Evolutionary conservation across 2,797 vertebrate genomes (phyloP).

Genomic region (Aythya fuligula): DNA sequence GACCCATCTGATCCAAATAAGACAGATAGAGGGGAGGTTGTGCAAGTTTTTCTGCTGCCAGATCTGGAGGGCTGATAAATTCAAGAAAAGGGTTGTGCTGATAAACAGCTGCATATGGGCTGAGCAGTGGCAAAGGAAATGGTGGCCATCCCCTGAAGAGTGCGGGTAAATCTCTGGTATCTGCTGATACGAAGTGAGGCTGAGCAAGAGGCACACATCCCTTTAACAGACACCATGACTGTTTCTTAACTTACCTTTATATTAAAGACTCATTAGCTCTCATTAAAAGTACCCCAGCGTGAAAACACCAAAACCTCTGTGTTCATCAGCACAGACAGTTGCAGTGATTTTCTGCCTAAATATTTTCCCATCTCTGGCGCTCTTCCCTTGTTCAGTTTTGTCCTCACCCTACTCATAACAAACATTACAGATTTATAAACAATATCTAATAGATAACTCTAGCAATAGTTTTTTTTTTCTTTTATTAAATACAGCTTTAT

Average conservation of each 20-base stretch:
- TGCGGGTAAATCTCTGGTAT: not conserved
- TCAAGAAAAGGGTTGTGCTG: not conserved
- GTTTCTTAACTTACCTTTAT: constrained; percentile 2
- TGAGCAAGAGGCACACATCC: not conserved
- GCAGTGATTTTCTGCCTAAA: not conserved
- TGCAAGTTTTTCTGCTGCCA: not conserved
- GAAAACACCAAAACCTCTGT: not conserved
- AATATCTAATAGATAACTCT: not conserved
- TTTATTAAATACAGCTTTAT: not conserved
- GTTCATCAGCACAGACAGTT: not conserved
- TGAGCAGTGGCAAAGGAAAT: not conserved
- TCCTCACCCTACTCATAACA: not conserved
- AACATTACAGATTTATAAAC: not conserved
- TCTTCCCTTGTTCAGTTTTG: not conserved
- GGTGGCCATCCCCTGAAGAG: not conserved
- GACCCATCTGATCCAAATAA: not conserved
- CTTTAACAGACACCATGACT: not conserved
- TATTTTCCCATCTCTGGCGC: not conserved
- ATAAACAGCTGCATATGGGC: not conserved
- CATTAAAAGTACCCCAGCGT: not conserved
- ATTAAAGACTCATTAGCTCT: not conserved
- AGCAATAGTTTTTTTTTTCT: not conserved
- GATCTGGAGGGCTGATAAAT: constrained; percentile 10
- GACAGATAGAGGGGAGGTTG: not conserved
- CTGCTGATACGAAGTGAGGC: not conserved